These are phyloP conservation scores for Struthio camelus DNA, from an alignment of 2,113 vertebrate species.

Conservation along the genomic window DNA sequence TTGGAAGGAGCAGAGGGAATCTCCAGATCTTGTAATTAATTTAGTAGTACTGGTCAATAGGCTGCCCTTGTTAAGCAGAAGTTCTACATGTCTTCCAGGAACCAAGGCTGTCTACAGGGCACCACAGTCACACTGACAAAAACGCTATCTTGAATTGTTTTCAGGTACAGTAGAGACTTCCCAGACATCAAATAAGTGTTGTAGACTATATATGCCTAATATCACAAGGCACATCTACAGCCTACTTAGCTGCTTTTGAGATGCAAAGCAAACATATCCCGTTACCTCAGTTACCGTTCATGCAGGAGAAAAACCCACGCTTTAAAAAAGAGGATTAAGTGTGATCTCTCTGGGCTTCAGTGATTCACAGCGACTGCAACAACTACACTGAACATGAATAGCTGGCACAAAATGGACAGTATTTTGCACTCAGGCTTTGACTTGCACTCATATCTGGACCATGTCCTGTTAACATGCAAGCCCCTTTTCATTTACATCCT, in stretches of 20 bases:
- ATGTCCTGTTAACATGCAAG: accelerated
- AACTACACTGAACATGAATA: background rate
- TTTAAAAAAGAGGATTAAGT: background rate
- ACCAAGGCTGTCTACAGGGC: background rate
- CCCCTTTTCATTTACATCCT: background rate
- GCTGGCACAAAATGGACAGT: background rate
- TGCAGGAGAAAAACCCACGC: background rate
- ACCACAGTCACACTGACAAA: background rate
- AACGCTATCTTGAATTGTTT: background rate
- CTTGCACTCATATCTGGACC: background rate
- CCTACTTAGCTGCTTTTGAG: background rate
- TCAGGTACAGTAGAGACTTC: background rate
- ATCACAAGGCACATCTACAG: background rate
- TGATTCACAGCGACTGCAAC: background rate
- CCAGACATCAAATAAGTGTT: background rate
- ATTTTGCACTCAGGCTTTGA: background rate
- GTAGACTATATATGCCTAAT: background rate
- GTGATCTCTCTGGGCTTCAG: background rate
- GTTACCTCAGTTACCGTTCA: background rate
- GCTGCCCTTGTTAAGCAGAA: background rate
- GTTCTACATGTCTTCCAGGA: background rate
- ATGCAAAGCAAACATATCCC: background rate
- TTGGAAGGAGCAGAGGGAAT: background rate
- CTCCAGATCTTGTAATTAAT: background rate
- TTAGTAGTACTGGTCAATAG: background rate